Conservation (phyloP, 64 coral and sea anemone species). For the Actinia tenebrosa region DNA sequence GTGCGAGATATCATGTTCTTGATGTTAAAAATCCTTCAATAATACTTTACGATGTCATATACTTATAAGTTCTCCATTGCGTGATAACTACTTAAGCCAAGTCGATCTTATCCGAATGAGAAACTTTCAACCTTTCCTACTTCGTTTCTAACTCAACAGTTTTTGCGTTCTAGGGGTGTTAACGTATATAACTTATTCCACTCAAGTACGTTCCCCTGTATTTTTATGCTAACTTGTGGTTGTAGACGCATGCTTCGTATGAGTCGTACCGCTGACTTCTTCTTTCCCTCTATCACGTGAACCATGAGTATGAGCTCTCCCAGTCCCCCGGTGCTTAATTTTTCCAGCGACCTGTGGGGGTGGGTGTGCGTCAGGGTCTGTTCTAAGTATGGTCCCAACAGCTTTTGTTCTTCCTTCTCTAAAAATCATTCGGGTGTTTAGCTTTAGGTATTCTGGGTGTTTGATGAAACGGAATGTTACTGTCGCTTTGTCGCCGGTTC, state of each 20-base stretch:
- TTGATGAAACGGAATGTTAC: slow-evolving; percentile 96
- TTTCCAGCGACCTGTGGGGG: slow-evolving; percentile 67
- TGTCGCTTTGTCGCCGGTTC: slow-evolving; percentile 89
- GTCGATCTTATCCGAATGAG: neutral
- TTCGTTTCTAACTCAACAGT: neutral
- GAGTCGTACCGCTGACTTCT: neutral
- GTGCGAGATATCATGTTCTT: neutral
- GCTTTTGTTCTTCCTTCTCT: slow-evolving; percentile 98
- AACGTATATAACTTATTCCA: neutral
- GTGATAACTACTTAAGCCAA: neutral
- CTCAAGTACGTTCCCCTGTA: neutral
- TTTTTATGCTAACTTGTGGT: neutral
- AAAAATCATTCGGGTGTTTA: slow-evolving; percentile 91
- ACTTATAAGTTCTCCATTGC: neutral
- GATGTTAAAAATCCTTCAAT: neutral
- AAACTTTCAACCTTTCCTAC: neutral
- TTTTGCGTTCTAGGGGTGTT: neutral
- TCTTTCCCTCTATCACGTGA: slow-evolving; percentile 8
- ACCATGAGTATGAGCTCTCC: slow-evolving; percentile 25
- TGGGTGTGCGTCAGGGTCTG: slow-evolving; percentile 73
- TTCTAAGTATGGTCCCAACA: slow-evolving; percentile 85
- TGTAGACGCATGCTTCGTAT: neutral
- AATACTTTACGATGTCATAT: neutral
- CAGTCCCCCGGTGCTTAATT: slow-evolving; percentile 80
- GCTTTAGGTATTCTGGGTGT: slow-evolving; percentile 91